phyloP scores from a whole-genome alignment of 2,113 vertebrate species.

The Galemys pyrenaicus region DNA sequence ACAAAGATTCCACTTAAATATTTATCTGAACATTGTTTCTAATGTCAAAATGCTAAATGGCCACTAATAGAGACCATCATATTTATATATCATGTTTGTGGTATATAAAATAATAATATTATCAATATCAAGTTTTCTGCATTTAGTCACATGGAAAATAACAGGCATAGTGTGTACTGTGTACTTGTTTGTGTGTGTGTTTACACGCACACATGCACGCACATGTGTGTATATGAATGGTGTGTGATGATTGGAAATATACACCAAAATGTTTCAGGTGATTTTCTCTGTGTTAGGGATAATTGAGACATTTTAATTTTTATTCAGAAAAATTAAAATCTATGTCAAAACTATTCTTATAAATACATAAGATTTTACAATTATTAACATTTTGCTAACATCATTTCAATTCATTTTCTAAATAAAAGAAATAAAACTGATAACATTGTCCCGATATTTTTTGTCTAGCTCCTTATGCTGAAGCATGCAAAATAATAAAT shows the following conservation, averaged over 20 bases:
- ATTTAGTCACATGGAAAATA: not conserved
- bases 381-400: conserved; percentile 25
- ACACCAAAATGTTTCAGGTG: not conserved
- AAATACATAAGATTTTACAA: not conserved
- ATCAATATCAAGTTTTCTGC: too few relatives aligned
- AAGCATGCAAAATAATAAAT: conserved; percentile 37
- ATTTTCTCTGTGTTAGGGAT: not conserved
- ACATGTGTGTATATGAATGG: not conserved
- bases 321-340: not conserved
- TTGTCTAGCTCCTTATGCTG: not conserved
- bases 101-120: too few relatives aligned
- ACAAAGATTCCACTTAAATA: conserved; percentile 12
- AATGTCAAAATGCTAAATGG: not conserved
- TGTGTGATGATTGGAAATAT: not conserved
- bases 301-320: not conserved
- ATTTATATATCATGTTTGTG: not conserved
- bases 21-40: not conserved
- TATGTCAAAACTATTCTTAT: not conserved
- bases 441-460: not conserved
- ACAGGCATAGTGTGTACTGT: not conserved
- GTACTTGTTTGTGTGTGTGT: not conserved
- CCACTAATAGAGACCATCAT: not conserved
- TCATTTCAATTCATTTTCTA: conserved; percentile 28
- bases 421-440: conserved; percentile 11
- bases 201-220: not conserved